Percentiles rank a stretch among this genome's conserved stretches.
Conservation (phyloP, 2,888 invertebrate genomes). For the Volucella inflata region DNA sequence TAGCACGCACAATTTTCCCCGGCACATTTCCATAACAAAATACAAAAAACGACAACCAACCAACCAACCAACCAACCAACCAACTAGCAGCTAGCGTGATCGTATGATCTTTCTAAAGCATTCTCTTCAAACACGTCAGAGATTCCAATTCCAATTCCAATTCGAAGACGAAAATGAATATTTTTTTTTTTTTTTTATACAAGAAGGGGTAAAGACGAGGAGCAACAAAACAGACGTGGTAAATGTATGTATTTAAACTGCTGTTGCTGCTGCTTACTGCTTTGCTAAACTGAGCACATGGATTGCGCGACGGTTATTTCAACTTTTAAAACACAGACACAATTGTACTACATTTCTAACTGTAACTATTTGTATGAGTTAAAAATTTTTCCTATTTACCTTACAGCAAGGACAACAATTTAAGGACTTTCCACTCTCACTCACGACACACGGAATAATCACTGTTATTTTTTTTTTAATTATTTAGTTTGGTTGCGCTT, state of each 20-base stretch:
- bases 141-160: slow-evolving; percentile 48
- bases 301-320: slow-evolving; percentile 30
- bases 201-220: neutral
- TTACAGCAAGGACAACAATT: slow-evolving; percentile 40
- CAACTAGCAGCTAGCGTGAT: slow-evolving; percentile 54
- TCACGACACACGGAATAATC: slow-evolving; percentile 20
- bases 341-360: too few species aligned
- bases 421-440: slow-evolving; percentile 46
- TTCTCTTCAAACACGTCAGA: slow-evolving; percentile 67
- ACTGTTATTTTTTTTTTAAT: slow-evolving; percentile 5
- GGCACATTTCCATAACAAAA: slow-evolving; percentile 34
- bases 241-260: neutral
- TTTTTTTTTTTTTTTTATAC: too few species aligned
- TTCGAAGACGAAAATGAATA: neutral
- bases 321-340: too few species aligned
- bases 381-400: slow-evolving; percentile 31
- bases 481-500: neutral
- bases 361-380: neutral
- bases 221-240: neutral
- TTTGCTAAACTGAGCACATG: slow-evolving; percentile 26
- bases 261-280: neutral
- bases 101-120: slow-evolving; percentile 66
- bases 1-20: slow-evolving; percentile 21
- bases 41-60: slow-evolving; percentile 41
- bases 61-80: slow-evolving; percentile 30